These are phyloP conservation scores for Bibio marci DNA, from an alignment of 2,888 invertebrate species.

Conservation along the genomic window DNA sequence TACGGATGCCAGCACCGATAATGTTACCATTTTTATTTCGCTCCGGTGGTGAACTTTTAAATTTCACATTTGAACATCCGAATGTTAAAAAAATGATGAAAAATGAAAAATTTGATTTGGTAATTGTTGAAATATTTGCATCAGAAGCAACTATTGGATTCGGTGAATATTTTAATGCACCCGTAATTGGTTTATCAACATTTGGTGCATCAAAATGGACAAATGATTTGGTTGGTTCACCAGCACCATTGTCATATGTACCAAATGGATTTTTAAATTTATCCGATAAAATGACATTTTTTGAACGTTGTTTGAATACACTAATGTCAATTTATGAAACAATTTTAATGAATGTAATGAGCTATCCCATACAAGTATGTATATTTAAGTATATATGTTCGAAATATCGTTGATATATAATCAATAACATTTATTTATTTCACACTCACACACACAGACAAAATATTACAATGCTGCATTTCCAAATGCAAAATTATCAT, in stretches of 20 bases:
- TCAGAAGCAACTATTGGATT: slow-evolving; percentile 14
- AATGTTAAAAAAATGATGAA: no score
- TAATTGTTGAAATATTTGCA: slow-evolving; percentile 12
- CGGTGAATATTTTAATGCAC: slow-evolving; percentile 13
- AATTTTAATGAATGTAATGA: not conserved
- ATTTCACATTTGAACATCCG: no score
- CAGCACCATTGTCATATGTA: not conserved
- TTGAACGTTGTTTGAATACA: slow-evolving; percentile 13
- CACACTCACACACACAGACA: no score
- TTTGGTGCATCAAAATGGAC: no score
- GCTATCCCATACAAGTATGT: slow-evolving; percentile 6
- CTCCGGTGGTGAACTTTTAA: no score
- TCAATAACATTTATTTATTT: no score
- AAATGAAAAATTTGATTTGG: slow-evolving; percentile 9
- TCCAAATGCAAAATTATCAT: slow-evolving; percentile 1
- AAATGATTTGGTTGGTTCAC: slow-evolving; percentile 1
- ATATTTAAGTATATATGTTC: not conserved
- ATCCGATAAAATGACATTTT: slow-evolving; percentile 9
- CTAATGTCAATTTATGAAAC: slow-evolving; percentile 6
- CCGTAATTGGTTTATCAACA: slow-evolving; percentile 9
- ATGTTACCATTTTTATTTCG: no score
- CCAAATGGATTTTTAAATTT: not conserved
- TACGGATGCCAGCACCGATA: no score
- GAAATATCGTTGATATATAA: no score
- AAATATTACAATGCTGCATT: not conserved